These are phyloP conservation scores for Ligdia adustata DNA, from an alignment of 2,888 invertebrate species.

Conservation along the genomic window DNA sequence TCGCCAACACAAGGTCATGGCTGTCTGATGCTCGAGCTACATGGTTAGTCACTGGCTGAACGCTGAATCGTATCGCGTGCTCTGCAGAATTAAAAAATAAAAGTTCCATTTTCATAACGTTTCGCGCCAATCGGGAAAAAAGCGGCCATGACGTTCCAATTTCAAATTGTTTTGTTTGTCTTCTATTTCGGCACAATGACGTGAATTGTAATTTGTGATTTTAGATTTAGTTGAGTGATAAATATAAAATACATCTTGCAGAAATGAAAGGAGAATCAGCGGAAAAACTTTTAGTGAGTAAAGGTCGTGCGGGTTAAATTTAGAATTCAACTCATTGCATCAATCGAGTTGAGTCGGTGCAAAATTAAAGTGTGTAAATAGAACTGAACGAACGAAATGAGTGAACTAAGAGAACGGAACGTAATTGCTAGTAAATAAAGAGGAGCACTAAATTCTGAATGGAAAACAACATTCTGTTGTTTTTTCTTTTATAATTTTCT, in stretches of 20 bases:
- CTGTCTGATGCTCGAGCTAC: conserved; percentile 51
- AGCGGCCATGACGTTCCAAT: too few relatives aligned
- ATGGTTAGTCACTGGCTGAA: conserved; percentile 52
- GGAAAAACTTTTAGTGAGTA: conserved; percentile 4
- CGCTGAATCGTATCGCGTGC: conserved; percentile 42
- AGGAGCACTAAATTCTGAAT: conserved; percentile 32
- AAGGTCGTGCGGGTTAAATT: conserved; percentile 28
- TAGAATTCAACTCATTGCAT: conserved; percentile 41
- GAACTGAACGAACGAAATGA: conserved; percentile 47
- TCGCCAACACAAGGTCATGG: conserved; percentile 56
- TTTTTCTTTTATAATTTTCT: too few relatives aligned
- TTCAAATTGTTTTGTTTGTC: not conserved
- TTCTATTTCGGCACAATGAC: too few relatives aligned
- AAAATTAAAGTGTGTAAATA: conserved; percentile 61
- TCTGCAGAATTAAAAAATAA: conserved; percentile 25
- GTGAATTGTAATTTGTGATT: too few relatives aligned
- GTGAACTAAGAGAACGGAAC: conserved; percentile 40
- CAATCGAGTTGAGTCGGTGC: conserved; percentile 45
- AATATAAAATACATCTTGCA: too few relatives aligned
- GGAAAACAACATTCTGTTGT: conserved; percentile 14
- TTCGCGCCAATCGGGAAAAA: not conserved
- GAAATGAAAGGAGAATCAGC: too few relatives aligned
- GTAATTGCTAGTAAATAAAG: conserved; percentile 22
- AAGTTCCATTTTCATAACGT: conserved; percentile 6
- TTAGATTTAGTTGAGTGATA: too few relatives aligned